Evolutionary conservation across 2,797 vertebrate species (phyloP), one percentile per base, ranked within the genome.

Genomic region (Anabacerthia variegaticeps): DNA sequence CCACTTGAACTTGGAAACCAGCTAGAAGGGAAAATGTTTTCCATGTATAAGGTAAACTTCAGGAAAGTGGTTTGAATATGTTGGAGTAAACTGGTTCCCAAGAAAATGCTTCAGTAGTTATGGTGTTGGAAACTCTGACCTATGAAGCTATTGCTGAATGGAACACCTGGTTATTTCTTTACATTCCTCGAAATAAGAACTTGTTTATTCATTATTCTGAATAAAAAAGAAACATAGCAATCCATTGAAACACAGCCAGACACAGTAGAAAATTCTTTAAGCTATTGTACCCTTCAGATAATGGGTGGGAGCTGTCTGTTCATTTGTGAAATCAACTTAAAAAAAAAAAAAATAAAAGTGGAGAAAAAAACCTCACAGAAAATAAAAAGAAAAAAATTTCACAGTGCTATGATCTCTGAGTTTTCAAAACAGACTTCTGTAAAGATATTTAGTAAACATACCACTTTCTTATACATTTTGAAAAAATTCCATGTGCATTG

Each of bases 391-490:
- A 24, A 85, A 85, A 24, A 56, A 23, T 12, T 4, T 36, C 26
- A 12, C 12, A 5, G 6, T 37, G 28, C 30, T 82, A 30, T 18
- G 37, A 13, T 24, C 4, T 32, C 43, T 58, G 55, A 39, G 7
- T 72, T 75, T 88, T 55, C 14, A 69, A 52, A 84, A 39, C 7
- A 30, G 22, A 6, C 37, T 37, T 73, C 16, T 76, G 6, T 16
- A 71, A 81, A 66, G 12, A 1, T 63, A 19, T n/a, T 59, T 41
- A 41, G 5, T 28, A 77, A 43, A 22, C 7, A 22, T 18, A 43
- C 0, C 1, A 7, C 7, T 82, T 63, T 14, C 3, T 78, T 59
- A 59, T 34, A 58, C 1, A 24, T 1, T 2, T 28, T 26, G 17
- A 48, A 61, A 59, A 65, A 72, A 46, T 6, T 66, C 17, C 10